Evolutionary conservation across 1,140 invertebrate species (phyloP).

Genomic region (Gonatopus flavifemur): DNA sequence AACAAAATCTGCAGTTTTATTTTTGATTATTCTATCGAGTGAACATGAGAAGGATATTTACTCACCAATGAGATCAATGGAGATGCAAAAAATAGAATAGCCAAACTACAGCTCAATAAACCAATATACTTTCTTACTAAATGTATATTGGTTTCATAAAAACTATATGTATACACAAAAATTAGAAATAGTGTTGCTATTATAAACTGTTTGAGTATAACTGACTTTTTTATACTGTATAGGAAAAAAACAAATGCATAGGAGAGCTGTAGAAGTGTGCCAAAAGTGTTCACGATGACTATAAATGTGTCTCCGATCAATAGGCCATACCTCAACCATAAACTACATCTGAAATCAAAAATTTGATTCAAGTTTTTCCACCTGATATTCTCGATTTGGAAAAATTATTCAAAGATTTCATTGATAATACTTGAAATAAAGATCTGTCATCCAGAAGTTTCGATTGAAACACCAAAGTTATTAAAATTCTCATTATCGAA

Average conservation of each 20-base stretch:
- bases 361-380: conserved; percentile 2
- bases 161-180: conserved; percentile 54
- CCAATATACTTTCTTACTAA: conserved; percentile 57
- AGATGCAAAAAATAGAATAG: conserved; percentile 76
- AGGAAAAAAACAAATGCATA: conserved; percentile 67
- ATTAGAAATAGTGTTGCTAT: conserved; percentile 44
- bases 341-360: conserved; percentile 58
- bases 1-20: conserved; percentile 2
- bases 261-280: conserved; percentile 64
- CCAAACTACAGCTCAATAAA: conserved; percentile 69
- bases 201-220: conserved; percentile 56
- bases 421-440: no score
- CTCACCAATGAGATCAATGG: conserved; percentile 72
- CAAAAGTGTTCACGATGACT: conserved; percentile 70
- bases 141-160: conserved; percentile 41
- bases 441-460: no score
- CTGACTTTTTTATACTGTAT: conserved; percentile 66
- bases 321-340: conserved; percentile 73
- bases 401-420: no score
- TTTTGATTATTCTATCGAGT: background rate
- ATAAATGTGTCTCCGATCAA: conserved; percentile 67
- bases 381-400: no score
- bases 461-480: no score
- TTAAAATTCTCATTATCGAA: no score
- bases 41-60: conserved; percentile 16